phyloP scores from a whole-genome alignment of 2,797 vertebrate species.

The Phylloscopus collybita region DNA sequence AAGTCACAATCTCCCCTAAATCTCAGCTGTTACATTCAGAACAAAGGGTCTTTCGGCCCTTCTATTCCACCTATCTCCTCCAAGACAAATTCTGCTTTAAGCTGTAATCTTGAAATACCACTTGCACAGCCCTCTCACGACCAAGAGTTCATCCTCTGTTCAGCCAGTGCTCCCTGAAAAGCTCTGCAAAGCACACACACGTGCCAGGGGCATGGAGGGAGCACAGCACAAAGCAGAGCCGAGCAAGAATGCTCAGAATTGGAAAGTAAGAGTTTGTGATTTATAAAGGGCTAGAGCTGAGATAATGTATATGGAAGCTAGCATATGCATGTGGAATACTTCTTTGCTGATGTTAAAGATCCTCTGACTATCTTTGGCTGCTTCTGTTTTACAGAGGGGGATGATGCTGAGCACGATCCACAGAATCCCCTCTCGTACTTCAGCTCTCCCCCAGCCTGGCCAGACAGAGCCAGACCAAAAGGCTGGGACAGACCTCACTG shows the following conservation, averaged over 20 bases:
- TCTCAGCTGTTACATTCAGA: background rate
- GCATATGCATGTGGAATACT: background rate
- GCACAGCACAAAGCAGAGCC: background rate
- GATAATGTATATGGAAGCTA: background rate
- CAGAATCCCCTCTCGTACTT: background rate
- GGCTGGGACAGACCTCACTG: background rate
- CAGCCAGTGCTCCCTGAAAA: background rate
- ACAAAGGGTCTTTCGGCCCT: background rate
- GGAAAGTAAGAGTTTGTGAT: background rate
- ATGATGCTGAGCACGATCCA: rapidly evolving
- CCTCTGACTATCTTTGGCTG: background rate
- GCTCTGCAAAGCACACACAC: background rate
- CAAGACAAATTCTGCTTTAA: background rate
- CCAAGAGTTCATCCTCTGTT: background rate
- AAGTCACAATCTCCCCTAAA: background rate
- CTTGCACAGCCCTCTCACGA: background rate
- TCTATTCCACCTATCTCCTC: background rate
- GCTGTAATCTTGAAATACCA: background rate
- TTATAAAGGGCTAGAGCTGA: background rate
- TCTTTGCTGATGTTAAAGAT: background rate
- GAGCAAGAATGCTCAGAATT: background rate
- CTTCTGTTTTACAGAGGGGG: background rate
- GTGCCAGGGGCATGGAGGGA: background rate
- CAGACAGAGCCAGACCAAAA: background rate
- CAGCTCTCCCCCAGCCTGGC: background rate